These are phyloP conservation scores for Nomada ruficornis DNA, from an alignment of 2,888 invertebrate genomes.

Conservation along the genomic window DNA sequence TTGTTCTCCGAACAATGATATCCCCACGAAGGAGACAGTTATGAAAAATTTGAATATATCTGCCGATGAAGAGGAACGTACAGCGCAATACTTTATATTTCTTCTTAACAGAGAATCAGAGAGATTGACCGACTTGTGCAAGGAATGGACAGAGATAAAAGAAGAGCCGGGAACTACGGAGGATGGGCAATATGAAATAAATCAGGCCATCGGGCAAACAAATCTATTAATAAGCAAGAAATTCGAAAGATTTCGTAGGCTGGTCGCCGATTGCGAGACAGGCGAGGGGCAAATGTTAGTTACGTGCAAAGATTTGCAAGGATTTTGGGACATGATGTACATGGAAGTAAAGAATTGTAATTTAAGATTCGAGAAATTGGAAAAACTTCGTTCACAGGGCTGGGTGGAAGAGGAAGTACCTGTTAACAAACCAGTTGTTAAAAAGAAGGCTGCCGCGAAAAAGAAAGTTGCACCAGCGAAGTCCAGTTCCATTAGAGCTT, in stretches of 20 bases:
- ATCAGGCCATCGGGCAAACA: constrained; percentile 92
- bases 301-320: constrained; percentile 90
- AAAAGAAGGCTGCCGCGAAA: constrained; percentile 50
- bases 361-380: constrained; percentile 74
- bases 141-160: constrained; percentile 86
- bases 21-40: constrained; percentile 78
- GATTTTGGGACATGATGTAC: constrained; percentile 95
- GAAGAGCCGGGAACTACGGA: constrained; percentile 84
- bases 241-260: constrained; percentile 89
- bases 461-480: constrained; percentile 50
- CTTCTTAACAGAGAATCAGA: constrained; percentile 85
- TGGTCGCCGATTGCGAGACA: constrained; percentile 82
- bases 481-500: constrained; percentile 70
- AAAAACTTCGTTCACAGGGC: constrained; percentile 62
- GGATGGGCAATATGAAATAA: constrained; percentile 86
- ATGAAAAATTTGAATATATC: constrained; percentile 77
- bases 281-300: constrained; percentile 85
- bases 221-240: constrained; percentile 91
- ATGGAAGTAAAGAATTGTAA: constrained; percentile 86
- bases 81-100: constrained; percentile 83
- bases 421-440: constrained; percentile 39
- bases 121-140: constrained; percentile 85
- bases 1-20: constrained; percentile 49
- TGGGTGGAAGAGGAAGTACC: constrained; percentile 85
- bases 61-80: constrained; percentile 77